Conservation (phyloP, 2,888 invertebrate genomes). For the Phanerotoma sp. region DNA sequence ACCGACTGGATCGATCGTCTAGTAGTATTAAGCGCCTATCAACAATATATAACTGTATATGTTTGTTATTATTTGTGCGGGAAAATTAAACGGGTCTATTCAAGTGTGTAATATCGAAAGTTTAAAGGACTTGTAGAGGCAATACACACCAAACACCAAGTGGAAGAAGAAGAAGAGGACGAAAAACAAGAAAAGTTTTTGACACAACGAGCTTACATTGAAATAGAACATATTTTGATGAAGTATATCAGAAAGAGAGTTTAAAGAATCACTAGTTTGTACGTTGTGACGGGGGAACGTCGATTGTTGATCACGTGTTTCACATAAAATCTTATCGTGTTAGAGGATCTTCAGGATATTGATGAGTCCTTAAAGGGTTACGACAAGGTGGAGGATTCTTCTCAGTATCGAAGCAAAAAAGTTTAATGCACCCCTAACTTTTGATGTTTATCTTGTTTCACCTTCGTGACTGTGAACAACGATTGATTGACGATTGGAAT, state of each 20-base stretch:
- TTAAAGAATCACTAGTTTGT: no score
- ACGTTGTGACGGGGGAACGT: slow-evolving; percentile 15
- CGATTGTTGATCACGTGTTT: background rate
- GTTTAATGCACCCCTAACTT: slow-evolving; percentile 2
- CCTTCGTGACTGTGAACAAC: background rate
- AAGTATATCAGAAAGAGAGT: no score
- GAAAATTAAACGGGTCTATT: no score
- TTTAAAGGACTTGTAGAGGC: no score
- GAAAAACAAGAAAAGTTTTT: no score
- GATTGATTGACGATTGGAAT: slow-evolving; percentile 6
- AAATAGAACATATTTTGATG: no score
- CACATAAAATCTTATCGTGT: background rate
- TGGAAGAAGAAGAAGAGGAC: no score
- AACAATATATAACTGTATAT: background rate
- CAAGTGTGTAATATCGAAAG: no score
- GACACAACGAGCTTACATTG: no score
- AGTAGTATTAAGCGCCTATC: slow-evolving; percentile 13
- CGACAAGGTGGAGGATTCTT: background rate
- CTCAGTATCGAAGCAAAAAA: background rate
- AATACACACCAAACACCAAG: no score
- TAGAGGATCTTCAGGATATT: background rate
- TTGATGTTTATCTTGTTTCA: background rate
- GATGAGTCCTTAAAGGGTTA: slow-evolving; percentile 2
- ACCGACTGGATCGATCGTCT: slow-evolving; percentile 8
- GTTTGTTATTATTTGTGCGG: background rate